Evolutionary conservation across 2,113 vertebrate species (phyloP), one percentile per base, ranked within the genome.

Genomic region (Centrocercus urophasianus): DNA sequence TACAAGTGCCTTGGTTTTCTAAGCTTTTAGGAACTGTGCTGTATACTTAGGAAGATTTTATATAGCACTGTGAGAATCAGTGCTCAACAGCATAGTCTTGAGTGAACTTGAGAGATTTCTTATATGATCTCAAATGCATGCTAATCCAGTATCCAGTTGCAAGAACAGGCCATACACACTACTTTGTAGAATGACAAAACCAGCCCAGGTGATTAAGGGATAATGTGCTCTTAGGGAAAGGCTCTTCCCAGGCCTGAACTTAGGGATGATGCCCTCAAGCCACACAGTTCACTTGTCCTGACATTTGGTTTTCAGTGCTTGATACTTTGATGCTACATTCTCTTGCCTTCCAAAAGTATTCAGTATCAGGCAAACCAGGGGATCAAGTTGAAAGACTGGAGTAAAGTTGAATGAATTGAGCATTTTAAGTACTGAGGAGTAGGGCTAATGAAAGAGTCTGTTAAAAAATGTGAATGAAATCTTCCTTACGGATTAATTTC

Each of bases 51-150:
- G 30, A 89, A 73, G 13, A 15, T 45, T 63, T 91, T 61, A 17
- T 54, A 25, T 3, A 25, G 1, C 10, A 1, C 4, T 6, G 0
- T 77, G 66, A 60, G 24, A 20, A 11, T 38, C 36, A 34, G 27
- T 30, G 59, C 16, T 22, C 42, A 83, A 25, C 19, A 65, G 65
- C 1, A 54, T 16, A 42, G 38, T 13, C 30, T 70, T 40, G 48
- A 88, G 11, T 0, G 0, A 76, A 47, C 8, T 36, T 36, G 36
- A 38, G 36, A 28, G n/a, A 56, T 73, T 87, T 82, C 73, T 66
- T 78, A 15, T 5, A 79, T n/a, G 74, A 94, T 79, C 82, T 85
- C 45, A 43, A 45, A 6, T 40, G 54, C 0, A 0, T 50, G 24
- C 21, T 91, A 40, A 70, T 82, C 21, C 64, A 57, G 59, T 74